Evolutionary conservation across 2,888 invertebrate genomes (phyloP), one percentile per base, ranked within the genome.

Genomic region (Chaitophorus viminalis): DNA sequence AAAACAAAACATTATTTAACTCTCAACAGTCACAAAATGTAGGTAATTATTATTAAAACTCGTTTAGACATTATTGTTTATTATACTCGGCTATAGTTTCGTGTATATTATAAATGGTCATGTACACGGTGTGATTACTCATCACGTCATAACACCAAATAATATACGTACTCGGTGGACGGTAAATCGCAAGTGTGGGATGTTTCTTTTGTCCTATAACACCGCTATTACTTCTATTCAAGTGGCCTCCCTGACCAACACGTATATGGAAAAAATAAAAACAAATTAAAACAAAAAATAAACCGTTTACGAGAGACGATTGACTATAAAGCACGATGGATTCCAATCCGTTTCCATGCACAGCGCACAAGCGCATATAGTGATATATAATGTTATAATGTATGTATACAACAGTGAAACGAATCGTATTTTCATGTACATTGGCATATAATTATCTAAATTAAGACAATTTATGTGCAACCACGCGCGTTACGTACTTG

Each of bases 131-230:
- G 25, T 5, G 60, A 60, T 60, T 21, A 60, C 60, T 60, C 60
- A 60, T 60, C 21, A 60, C 60, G 60, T 46, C 46, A 14, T 14
- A 65, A n/a, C 6, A 29, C 77, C 29, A 77, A 77, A 52, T 46
- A 14, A 14, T 52, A 89, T 89, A 93, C 93, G 93, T 91, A 96
- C 96, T 97, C 91, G 97, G 97, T 89, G 97, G 97, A 91, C 96
- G 94, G 92, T 97, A 97, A 90, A 97, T 95, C 92, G 97, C 96
- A 92, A 97, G 94, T 39, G 96, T 95, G 21, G 97, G 90, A 77
- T 90, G 90, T 89, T 90, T 90, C 78, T 89, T 85, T 87, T 89
- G 88, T 52, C 82, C 84, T 33, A 89, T 82, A 21, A 29, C 68
- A n/a, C 29, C n/a, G 68, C 74, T 82, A 36, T 46, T 83, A 60